Evolutionary conservation across 2,888 invertebrate species (phyloP).

Genomic region (Apodemia mormo): DNA sequence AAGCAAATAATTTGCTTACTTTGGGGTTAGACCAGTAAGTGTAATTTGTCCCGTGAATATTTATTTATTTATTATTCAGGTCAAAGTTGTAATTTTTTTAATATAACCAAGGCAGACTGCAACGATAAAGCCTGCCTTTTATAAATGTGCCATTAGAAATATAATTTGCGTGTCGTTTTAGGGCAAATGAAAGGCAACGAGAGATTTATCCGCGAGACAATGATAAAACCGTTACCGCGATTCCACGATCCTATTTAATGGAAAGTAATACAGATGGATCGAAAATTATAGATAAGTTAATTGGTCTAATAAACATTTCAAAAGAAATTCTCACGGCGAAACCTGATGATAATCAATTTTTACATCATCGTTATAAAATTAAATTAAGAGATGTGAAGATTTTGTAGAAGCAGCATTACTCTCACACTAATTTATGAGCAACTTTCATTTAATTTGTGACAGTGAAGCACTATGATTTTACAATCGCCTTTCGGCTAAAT

Average conservation of each 20-base stretch:
- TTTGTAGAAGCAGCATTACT: slow-evolving; percentile 8
- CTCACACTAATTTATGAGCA: slow-evolving; percentile 9
- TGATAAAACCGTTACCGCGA: slow-evolving; percentile 60
- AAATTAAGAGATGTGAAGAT: background rate
- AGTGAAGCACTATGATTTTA: background rate
- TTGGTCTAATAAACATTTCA: slow-evolving; percentile 51
- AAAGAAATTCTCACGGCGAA: slow-evolving; percentile 29
- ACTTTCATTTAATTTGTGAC: slow-evolving; percentile 10
- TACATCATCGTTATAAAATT: slow-evolving; percentile 11
- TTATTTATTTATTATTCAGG: no score
- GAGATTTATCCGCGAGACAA: slow-evolving; percentile 61
- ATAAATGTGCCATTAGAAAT: slow-evolving; percentile 1
- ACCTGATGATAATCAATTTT: slow-evolving; percentile 23
- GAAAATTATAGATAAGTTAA: slow-evolving; percentile 63
- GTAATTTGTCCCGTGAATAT: no score
- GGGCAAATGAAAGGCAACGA: slow-evolving; percentile 46
- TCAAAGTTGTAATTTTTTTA: no score
- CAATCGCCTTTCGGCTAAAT: background rate
- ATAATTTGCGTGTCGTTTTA: slow-evolving; percentile 38
- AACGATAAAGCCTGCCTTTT: background rate
- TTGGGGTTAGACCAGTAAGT: no score
- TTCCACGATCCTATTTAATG: slow-evolving; percentile 45
- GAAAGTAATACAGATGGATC: slow-evolving; percentile 72
- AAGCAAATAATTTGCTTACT: no score
- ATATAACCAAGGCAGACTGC: background rate